Evolutionary conservation across 2,797 vertebrate species (phyloP).

Genomic region (Alcedo atthis): DNA sequence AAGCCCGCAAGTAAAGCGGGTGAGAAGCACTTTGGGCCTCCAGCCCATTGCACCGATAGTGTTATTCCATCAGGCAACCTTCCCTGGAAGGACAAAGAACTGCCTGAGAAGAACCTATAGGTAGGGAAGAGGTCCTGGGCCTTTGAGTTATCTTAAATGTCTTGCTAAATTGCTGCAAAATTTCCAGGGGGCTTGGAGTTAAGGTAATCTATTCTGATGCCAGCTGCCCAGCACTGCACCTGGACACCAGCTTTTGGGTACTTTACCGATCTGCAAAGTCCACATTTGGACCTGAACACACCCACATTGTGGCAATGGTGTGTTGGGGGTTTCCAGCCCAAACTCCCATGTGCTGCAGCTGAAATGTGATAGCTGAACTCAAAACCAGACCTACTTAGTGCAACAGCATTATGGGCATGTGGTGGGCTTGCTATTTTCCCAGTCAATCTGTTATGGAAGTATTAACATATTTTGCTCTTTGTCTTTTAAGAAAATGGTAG

Average conservation of each 20-base stretch:
- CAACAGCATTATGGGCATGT: background rate
- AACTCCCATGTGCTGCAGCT: background rate
- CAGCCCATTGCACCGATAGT: background rate
- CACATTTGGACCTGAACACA: background rate
- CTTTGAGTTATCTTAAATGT: background rate
- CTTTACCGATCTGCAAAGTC: background rate
- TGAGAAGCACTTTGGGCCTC: background rate
- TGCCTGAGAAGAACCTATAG: background rate
- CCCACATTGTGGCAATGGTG: rapidly evolving
- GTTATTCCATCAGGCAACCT: background rate
- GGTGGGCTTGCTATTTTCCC: background rate
- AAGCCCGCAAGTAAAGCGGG: background rate
- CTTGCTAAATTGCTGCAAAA: background rate
- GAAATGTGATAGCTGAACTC: background rate
- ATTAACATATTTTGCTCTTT: background rate
- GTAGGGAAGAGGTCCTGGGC: background rate
- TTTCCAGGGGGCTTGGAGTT: background rate
- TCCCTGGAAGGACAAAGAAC: background rate
- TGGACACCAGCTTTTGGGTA: rapidly evolving
- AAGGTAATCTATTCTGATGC: background rate
- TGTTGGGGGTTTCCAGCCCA: background rate
- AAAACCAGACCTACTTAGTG: rapidly evolving
- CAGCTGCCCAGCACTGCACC: background rate
- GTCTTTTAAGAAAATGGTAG: background rate
- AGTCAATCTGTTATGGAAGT: background rate